Evolutionary conservation across 2,888 invertebrate species (phyloP).

Genomic region (Ophioninae sp.): DNA sequence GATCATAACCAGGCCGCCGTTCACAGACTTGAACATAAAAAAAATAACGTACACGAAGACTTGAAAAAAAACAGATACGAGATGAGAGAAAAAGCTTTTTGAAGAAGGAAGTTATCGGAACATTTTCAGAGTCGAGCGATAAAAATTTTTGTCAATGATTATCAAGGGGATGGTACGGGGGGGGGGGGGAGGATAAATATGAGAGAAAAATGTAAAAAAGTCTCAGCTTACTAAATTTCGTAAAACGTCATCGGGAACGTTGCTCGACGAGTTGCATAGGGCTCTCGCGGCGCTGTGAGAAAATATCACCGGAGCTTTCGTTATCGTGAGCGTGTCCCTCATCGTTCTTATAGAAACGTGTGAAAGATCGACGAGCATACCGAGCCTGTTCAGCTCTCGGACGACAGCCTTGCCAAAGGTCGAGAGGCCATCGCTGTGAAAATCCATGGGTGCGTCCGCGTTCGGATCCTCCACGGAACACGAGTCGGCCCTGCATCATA

Average conservation of each 20-base stretch:
- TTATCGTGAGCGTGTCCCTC: constrained; percentile 83
- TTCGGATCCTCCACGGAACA: constrained; percentile 79
- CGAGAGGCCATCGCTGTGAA: constrained; percentile 78
- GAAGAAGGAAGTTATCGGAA: background rate
- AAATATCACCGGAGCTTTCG: constrained; percentile 86
- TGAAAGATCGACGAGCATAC: constrained; percentile 87
- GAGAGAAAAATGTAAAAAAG: background rate
- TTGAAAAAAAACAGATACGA: background rate
- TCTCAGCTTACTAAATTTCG: constrained; percentile 79
- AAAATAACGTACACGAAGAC: constrained; percentile 34
- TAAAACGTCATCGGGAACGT: constrained; percentile 84
- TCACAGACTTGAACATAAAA: constrained; percentile 81
- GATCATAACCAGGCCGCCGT: constrained; percentile 86
- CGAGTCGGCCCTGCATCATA: constrained; percentile 77
- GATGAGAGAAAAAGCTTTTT: background rate
- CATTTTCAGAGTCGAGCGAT: background rate
- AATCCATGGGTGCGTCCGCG: constrained; percentile 76
- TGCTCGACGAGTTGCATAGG: constrained; percentile 84
- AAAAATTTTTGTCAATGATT: background rate
- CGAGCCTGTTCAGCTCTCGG: constrained; percentile 86
- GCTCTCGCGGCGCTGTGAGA: constrained; percentile 86
- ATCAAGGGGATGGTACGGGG: background rate
- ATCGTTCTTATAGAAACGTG: constrained; percentile 86
- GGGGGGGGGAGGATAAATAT: background rate
- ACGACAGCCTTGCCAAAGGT: constrained; percentile 83